phyloP scores from a whole-genome alignment of 2,113 vertebrate species.

The Tachysurus vachellii region DNA sequence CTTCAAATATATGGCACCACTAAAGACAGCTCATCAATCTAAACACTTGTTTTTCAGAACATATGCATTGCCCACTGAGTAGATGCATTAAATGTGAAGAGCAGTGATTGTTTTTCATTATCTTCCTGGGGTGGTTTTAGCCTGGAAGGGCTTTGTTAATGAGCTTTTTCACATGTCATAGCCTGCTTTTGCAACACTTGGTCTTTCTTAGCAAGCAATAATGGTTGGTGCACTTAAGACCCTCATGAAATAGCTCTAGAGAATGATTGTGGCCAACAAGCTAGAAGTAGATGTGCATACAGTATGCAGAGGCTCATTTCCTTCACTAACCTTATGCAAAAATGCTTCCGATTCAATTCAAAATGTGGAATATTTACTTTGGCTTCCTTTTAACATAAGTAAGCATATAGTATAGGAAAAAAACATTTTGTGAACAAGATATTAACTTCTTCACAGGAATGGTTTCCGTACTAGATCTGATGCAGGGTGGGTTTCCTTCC shows the following conservation, averaged over 20 bases:
- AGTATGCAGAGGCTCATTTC: slow-evolving; percentile 5
- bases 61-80: slow-evolving; percentile 9
- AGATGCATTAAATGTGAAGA: slow-evolving; percentile 38
- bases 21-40: slow-evolving; percentile 25
- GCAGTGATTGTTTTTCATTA: slow-evolving; percentile 47
- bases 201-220: neutral
- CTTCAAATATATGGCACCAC: slow-evolving; percentile 26
- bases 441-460: slow-evolving; percentile 77
- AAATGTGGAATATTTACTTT: neutral
- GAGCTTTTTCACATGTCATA: slow-evolving; percentile 7
- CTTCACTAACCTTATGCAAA: neutral
- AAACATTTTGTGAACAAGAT: neutral
- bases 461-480: slow-evolving; percentile 97
- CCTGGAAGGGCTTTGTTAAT: slow-evolving; percentile 35
- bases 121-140: slow-evolving; percentile 19
- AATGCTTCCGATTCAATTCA: neutral
- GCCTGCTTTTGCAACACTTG: slow-evolving; percentile 19
- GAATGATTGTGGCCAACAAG: neutral
- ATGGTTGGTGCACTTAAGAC: slow-evolving; percentile 7
- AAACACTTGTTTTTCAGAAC: slow-evolving; percentile 13
- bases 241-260: neutral
- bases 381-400: neutral
- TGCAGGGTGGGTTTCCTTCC: slow-evolving; percentile 98
- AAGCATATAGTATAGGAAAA: neutral
- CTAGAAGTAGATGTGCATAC: neutral